Percentiles rank a stretch among this genome's conserved stretches.
These are phyloP conservation scores for Tridacna crocea DNA, from an alignment of 2,888 invertebrate species.

Conservation along the genomic window DNA sequence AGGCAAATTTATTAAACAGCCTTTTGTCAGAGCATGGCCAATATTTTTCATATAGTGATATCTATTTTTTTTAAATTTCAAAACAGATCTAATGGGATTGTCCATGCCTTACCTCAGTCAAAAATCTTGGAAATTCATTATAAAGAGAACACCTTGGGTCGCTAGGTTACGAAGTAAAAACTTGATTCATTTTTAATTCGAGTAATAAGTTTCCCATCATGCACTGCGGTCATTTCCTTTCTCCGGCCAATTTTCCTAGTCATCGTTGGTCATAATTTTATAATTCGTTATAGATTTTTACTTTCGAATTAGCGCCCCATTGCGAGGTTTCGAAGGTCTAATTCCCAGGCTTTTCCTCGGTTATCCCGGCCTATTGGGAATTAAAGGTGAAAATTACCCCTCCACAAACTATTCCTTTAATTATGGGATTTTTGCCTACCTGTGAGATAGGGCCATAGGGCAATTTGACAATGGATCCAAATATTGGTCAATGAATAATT, in stretches of 20 bases:
- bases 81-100: too few relatives aligned
- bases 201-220: constrained; percentile 14
- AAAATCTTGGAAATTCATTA: too few relatives aligned
- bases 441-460: constrained; percentile 7
- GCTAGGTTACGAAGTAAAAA: too few relatives aligned
- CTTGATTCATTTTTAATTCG: constrained; percentile 15
- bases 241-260: not conserved
- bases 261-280: constrained; percentile 19
- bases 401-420: constrained; percentile 23
- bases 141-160: too few relatives aligned
- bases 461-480: constrained; percentile 15
- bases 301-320: constrained; percentile 4
- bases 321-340: constrained; percentile 13
- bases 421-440: constrained; percentile 30
- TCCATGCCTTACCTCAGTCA: too few relatives aligned
- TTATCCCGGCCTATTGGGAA: constrained; percentile 21
- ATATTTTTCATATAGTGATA: too few relatives aligned
- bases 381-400: constrained; percentile 42
- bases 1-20: too few relatives aligned
- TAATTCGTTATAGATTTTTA: constrained; percentile 1
- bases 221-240: not conserved
- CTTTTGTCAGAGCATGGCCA: too few relatives aligned
- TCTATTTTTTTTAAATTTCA: too few relatives aligned
- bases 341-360: constrained; percentile 10
- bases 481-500: constrained; percentile 27